Evolutionary conservation across 2,113 vertebrate species (phyloP).

Genomic region (Chunga burmeisteri): DNA sequence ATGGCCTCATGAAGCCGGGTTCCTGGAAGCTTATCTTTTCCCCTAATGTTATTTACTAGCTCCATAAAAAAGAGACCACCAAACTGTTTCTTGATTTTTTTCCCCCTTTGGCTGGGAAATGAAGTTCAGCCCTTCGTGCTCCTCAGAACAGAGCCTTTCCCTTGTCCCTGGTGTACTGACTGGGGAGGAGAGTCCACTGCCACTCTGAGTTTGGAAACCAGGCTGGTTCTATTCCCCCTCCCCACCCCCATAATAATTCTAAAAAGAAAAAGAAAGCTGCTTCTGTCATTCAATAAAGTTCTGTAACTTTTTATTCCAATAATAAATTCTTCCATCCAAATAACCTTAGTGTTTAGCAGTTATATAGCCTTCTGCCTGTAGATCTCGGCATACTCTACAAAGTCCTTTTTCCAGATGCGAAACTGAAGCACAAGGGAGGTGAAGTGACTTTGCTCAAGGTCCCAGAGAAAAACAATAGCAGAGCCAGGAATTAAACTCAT

Average conservation of each 20-base stretch:
- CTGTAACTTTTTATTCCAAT: background rate
- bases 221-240: background rate
- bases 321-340: background rate
- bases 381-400: background rate
- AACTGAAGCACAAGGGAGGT: background rate
- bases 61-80: background rate
- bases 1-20: background rate
- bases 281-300: background rate
- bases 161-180: background rate
- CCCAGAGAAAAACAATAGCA: background rate
- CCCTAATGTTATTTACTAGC: background rate
- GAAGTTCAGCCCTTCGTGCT: background rate
- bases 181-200: background rate
- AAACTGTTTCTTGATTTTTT: background rate
- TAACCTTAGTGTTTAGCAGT: background rate
- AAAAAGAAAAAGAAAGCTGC: background rate
- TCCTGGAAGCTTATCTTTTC: background rate
- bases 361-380: background rate
- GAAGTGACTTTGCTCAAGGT: conserved; percentile 28
- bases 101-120: background rate
- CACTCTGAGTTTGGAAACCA: background rate
- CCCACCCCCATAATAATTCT: background rate
- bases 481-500: background rate
- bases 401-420: background rate
- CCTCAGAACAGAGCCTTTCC: background rate